These are phyloP conservation scores for Pelodiscus sinensis DNA, from an alignment of 2,113 vertebrate species.

Conservation along the genomic window DNA sequence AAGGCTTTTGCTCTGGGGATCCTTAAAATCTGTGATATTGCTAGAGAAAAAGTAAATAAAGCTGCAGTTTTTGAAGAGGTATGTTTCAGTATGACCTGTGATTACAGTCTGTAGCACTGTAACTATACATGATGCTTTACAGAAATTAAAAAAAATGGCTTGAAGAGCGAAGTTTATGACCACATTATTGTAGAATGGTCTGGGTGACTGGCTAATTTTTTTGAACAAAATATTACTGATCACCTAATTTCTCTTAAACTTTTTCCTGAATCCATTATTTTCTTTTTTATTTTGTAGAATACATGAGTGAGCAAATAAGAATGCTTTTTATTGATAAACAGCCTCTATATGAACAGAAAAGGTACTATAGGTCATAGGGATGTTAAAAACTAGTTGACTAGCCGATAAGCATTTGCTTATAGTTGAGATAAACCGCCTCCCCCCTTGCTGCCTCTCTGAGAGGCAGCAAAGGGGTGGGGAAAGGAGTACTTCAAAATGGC, in stretches of 20 bases:
- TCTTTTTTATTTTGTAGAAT: neutral
- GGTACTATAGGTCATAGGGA: too few relatives aligned
- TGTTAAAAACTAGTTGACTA: too few relatives aligned
- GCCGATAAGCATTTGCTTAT: too few relatives aligned
- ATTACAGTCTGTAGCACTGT: neutral
- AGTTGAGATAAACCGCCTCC: too few relatives aligned
- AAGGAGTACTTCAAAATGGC: too few relatives aligned
- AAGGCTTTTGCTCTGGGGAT: constrained; percentile 97
- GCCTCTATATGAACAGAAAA: neutral
- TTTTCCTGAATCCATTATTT: neutral
- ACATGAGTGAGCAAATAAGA: neutral
- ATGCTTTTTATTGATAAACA: neutral
- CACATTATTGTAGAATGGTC: rapidly evolving
- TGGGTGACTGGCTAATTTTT: neutral
- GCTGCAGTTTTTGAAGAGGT: constrained; percentile 99
- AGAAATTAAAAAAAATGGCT: neutral
- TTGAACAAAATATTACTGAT: neutral
- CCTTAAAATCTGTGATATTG: constrained; percentile 98
- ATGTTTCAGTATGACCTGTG: neutral
- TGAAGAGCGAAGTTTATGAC: neutral
- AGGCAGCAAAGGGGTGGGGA: too few relatives aligned
- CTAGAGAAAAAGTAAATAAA: constrained; percentile 98
- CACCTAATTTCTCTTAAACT: neutral
- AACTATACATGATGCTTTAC: rapidly evolving
- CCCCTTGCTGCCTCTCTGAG: too few relatives aligned